Evolutionary conservation across 2,113 vertebrate species (phyloP).

Genomic region (Malurus cyaneus): DNA sequence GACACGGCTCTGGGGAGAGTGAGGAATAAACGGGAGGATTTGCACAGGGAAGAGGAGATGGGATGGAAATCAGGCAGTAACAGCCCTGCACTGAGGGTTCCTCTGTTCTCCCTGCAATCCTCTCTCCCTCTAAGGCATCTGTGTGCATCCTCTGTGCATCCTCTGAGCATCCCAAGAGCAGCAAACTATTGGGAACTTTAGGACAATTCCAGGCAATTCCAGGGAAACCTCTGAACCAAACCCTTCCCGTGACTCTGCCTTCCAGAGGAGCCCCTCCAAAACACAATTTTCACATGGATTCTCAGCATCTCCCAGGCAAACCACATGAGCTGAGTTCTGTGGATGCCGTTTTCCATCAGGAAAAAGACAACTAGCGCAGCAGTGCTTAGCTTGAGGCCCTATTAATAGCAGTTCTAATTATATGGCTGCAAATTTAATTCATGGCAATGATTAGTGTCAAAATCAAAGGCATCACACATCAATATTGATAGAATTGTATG

Average conservation of each 20-base stretch:
- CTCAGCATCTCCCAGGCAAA: constrained; percentile 52
- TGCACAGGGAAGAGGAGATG: background rate
- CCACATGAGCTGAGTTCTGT: constrained; percentile 51
- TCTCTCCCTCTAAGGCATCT: background rate
- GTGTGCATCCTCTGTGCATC: no score
- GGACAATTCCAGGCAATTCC: background rate
- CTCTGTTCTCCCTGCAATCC: background rate
- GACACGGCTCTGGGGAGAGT: background rate
- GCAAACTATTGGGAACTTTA: background rate
- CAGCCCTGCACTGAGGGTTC: background rate
- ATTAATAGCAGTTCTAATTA: constrained; percentile 80
- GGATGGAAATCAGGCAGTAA: background rate
- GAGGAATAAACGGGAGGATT: background rate
- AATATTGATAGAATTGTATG: constrained; percentile 76
- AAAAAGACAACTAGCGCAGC: constrained; percentile 61
- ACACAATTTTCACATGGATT: constrained; percentile 54
- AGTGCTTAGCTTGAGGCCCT: constrained; percentile 73
- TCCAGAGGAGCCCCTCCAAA: constrained; percentile 10
- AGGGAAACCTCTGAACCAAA: background rate
- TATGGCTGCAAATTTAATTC: constrained; percentile 80
- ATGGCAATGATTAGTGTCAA: constrained; percentile 77
- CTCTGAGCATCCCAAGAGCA: background rate
- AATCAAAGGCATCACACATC: constrained; percentile 78
- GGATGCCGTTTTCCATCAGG: constrained; percentile 69
- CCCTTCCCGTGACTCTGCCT: background rate